These are phyloP conservation scores for Lophura nycthemera DNA, from an alignment of 2,113 vertebrate species.

Conservation along the genomic window DNA sequence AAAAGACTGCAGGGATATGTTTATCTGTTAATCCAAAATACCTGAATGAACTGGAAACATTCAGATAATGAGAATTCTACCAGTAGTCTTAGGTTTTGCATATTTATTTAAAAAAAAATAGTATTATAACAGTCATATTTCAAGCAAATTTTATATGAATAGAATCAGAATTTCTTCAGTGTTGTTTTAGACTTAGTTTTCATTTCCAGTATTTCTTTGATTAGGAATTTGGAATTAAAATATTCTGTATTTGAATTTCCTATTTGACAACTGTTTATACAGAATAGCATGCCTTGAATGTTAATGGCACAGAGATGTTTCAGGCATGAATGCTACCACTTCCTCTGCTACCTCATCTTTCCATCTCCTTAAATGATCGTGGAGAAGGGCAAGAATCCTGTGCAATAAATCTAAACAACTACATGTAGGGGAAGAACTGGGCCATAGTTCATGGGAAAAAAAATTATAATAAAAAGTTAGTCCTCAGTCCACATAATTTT, in stretches of 20 bases:
- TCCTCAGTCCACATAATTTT: not conserved
- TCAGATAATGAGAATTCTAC: not conserved
- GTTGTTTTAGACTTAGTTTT: not conserved
- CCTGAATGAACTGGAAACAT: not conserved
- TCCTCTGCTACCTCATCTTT: not conserved
- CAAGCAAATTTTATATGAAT: not conserved
- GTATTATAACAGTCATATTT: not conserved
- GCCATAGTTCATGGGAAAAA: not conserved
- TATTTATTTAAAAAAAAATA: not conserved
- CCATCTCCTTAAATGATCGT: not conserved
- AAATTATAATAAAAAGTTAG: not conserved
- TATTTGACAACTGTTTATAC: not conserved
- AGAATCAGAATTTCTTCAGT: not conserved
- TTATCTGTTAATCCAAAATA: not conserved
- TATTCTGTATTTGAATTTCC: not conserved
- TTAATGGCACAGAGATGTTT: not conserved
- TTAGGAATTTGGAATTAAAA: not conserved
- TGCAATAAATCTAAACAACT: rapidly evolving
- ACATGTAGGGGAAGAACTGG: not conserved
- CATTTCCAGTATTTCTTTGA: not conserved
- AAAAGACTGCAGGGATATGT: not conserved
- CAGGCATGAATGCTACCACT: not conserved
- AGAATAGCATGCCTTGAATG: not conserved
- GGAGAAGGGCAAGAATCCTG: not conserved
- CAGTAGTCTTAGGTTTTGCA: not conserved